Evolutionary conservation across 2,888 invertebrate genomes (phyloP).

Genomic region (Epinotia bilunana): DNA sequence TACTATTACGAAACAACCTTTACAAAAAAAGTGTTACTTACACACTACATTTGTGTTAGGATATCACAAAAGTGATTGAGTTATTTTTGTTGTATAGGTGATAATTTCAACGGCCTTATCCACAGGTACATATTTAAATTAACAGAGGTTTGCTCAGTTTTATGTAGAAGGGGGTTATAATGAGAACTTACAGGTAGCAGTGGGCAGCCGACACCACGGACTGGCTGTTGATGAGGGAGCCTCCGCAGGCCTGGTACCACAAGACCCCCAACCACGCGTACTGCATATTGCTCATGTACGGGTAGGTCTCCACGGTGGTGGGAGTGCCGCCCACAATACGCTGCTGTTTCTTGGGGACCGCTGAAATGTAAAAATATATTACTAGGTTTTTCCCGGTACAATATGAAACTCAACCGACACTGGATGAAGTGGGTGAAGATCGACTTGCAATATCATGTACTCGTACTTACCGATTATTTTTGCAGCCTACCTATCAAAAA

Average conservation of each 20-base stretch:
- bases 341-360: constrained; percentile 54
- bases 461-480: too few relatives aligned
- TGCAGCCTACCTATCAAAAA: too few relatives aligned
- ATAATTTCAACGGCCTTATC: too few relatives aligned
- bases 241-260: constrained; percentile 64
- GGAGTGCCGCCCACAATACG: constrained; percentile 65
- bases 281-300: constrained; percentile 68
- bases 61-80: too few relatives aligned
- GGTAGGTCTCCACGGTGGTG: constrained; percentile 60
- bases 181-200: constrained; percentile 62
- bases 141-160: too few relatives aligned
- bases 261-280: constrained; percentile 51
- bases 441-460: neutral
- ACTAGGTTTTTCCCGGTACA: neutral
- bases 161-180: neutral
- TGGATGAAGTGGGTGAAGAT: neutral
- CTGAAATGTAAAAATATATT: constrained; percentile 49
- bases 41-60: too few relatives aligned
- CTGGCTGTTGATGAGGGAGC: constrained; percentile 57
- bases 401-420: neutral
- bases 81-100: too few relatives aligned
- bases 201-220: constrained; percentile 66
- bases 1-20: too few relatives aligned
- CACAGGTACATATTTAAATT: too few relatives aligned
- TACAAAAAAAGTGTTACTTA: too few relatives aligned